Evolutionary conservation across 2,113 vertebrate genomes (phyloP).

Genomic region (Anthoscopus minutus): DNA sequence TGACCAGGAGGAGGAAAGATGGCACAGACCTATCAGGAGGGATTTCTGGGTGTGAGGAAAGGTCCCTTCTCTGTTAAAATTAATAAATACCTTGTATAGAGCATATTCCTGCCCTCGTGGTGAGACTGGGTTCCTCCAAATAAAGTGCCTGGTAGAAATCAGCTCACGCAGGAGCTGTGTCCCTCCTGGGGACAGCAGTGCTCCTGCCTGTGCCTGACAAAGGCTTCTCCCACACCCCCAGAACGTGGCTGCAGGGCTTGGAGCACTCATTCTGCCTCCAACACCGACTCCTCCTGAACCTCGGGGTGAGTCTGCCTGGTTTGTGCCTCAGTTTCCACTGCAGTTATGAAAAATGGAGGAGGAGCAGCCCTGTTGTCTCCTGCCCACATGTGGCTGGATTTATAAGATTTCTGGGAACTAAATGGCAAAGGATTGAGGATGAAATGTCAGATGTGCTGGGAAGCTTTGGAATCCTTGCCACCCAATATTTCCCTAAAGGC

Average conservation of each 20-base stretch:
- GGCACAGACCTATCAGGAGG: neutral
- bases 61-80: neutral
- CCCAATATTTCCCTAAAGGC: neutral
- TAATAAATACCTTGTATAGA: neutral
- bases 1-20: neutral
- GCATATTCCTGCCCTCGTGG: neutral
- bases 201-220: neutral
- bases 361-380: neutral
- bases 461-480: neutral
- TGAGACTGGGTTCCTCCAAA: neutral
- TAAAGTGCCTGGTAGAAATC: slow-evolving; percentile 45
- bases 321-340: slow-evolving; percentile 9
- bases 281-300: neutral
- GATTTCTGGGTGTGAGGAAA: neutral
- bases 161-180: neutral
- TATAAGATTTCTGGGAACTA: neutral
- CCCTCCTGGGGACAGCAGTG: neutral
- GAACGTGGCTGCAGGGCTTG: neutral
- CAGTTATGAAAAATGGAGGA: neutral
- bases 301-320: neutral
- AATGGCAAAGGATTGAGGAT: neutral
- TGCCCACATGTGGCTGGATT: neutral
- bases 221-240: neutral
- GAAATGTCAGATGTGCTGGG: neutral
- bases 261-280: neutral